These are phyloP conservation scores for Trichopoda pennipes DNA, from an alignment of 2,888 invertebrate species.

Conservation along the genomic window DNA sequence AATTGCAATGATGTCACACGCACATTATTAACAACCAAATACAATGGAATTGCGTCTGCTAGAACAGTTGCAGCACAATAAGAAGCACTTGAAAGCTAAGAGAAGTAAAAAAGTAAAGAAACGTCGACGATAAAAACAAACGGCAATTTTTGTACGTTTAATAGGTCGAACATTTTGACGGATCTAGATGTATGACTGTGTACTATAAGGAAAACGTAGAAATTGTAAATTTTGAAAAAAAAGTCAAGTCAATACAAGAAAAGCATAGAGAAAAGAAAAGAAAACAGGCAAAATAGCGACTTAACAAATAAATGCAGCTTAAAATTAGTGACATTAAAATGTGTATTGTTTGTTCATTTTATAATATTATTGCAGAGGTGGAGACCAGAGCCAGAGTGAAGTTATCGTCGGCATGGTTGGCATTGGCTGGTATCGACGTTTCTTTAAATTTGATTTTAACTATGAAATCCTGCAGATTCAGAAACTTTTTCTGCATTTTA, in stretches of 20 bases:
- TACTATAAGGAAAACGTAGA: background rate
- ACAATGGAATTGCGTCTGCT: constrained; percentile 32
- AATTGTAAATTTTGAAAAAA: constrained; percentile 6
- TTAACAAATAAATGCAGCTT: constrained; percentile 44
- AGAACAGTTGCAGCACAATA: constrained; percentile 43
- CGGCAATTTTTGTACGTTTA: constrained; percentile 59
- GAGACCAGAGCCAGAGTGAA: no score
- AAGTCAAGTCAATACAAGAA: constrained; percentile 3
- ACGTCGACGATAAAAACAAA: constrained; percentile 35
- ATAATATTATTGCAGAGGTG: no score
- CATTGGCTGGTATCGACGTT: no score
- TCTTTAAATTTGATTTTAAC: background rate
- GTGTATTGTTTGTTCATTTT: constrained; percentile 2
- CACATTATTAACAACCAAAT: constrained; percentile 38
- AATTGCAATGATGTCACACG: constrained; percentile 63
- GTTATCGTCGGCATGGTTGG: no score
- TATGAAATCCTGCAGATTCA: no score
- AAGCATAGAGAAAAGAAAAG: background rate
- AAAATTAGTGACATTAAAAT: constrained; percentile 50
- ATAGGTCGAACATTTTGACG: constrained; percentile 60
- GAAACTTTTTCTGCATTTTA: no score
- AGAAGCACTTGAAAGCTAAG: constrained; percentile 18
- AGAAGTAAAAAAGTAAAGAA: constrained; percentile 38
- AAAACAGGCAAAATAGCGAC: background rate
- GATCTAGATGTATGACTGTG: constrained; percentile 37